A percentile compares a stretch with the other conserved stretches of the same genome.
Evolutionary conservation across 1,140 invertebrate genomes (phyloP).

Genomic region (Drosophila ficusphila): DNA sequence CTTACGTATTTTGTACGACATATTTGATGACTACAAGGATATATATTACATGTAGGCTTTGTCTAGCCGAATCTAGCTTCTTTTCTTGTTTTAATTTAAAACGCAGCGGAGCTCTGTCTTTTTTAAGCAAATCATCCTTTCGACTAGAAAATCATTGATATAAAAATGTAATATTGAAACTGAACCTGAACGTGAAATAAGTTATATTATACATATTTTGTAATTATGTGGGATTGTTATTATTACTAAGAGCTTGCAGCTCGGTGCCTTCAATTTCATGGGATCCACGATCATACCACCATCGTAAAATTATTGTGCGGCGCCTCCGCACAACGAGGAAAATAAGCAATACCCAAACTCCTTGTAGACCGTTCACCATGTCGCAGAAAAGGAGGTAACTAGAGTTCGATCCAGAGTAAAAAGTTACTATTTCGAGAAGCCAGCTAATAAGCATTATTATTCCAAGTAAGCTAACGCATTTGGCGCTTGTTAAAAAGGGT

Average conservation of each 20-base stretch:
- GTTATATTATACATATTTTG: slow-evolving; percentile 12
- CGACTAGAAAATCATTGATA: too few species aligned
- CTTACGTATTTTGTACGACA: too few species aligned
- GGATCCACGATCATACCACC: slow-evolving; percentile 81
- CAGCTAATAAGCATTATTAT: slow-evolving; percentile 77
- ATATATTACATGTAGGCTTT: too few species aligned
- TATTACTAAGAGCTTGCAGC: slow-evolving; percentile 55
- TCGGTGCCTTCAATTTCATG: slow-evolving; percentile 72
- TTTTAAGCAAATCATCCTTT: too few species aligned
- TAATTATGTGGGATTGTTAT: slow-evolving; percentile 49
- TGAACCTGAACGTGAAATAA: not conserved
- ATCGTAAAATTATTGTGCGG: slow-evolving; percentile 75
- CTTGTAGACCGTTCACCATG: slow-evolving; percentile 80
- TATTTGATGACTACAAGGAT: too few species aligned
- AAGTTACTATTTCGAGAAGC: slow-evolving; percentile 80
- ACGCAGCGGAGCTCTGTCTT: too few species aligned
- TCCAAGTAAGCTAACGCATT: slow-evolving; percentile 73
- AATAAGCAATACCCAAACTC: slow-evolving; percentile 78
- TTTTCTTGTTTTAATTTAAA: too few species aligned
- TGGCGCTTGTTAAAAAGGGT: slow-evolving; percentile 48
- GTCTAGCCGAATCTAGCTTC: too few species aligned
- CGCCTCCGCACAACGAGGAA: slow-evolving; percentile 76
- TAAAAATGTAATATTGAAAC: too few species aligned
- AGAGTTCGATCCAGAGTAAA: slow-evolving; percentile 60
- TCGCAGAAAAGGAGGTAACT: slow-evolving; percentile 72